Evolutionary conservation across 2,888 invertebrate species (phyloP).

Genomic region (Torymus texanus): DNA sequence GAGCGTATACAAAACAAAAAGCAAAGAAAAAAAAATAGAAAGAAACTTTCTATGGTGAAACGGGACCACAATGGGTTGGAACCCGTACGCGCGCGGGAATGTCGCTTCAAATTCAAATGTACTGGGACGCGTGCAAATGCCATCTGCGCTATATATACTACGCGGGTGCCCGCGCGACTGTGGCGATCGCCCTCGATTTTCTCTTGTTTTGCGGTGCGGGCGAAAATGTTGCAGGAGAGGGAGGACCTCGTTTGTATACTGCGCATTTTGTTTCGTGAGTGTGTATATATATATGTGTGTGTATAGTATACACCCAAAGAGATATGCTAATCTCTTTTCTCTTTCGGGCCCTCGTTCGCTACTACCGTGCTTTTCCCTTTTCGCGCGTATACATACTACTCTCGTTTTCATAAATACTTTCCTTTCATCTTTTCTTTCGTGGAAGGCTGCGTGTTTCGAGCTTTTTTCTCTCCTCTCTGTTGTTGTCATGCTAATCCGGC

Average conservation of each 20-base stretch:
- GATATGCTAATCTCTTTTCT: no score
- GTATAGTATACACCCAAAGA: no score
- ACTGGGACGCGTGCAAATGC: not conserved
- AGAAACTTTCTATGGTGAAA: not conserved
- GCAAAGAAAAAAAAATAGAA: no score
- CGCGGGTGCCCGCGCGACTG: constrained; percentile 2
- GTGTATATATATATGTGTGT: no score
- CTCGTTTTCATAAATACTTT: not conserved
- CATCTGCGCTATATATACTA: not conserved
- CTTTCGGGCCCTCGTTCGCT: no score
- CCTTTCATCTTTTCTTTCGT: no score
- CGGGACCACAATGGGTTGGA: constrained; percentile 31
- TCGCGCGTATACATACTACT: not conserved
- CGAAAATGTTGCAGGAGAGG: not conserved
- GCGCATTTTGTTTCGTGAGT: no score
- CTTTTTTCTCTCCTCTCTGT: not conserved
- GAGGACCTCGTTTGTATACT: no score
- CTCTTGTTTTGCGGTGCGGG: constrained; percentile 14
- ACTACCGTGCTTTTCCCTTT: not conserved
- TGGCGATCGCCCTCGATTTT: constrained; percentile 15
- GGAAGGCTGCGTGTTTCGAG: not conserved
- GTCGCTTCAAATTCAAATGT: constrained; percentile 38
- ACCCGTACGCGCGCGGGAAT: not conserved
- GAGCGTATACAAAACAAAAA: not conserved
- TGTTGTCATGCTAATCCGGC: no score